Evolutionary conservation across 2,797 vertebrate species (phyloP).

Genomic region (Neosalanx taihuensis): DNA sequence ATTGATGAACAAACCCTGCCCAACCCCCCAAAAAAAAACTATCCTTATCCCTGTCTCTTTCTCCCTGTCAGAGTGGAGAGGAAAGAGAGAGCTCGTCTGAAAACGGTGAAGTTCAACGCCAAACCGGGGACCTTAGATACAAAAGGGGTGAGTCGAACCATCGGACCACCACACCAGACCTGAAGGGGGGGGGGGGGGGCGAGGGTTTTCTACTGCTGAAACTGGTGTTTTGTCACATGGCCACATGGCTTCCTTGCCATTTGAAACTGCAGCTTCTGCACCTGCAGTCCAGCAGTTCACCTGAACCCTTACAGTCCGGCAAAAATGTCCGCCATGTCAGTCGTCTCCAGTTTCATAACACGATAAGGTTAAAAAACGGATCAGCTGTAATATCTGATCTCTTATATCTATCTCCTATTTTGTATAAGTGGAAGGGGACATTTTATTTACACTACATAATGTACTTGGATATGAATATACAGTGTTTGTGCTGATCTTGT

Average conservation of each 20-base stretch:
- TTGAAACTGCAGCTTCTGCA: background rate
- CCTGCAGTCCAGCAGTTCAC: background rate
- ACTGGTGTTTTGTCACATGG: background rate
- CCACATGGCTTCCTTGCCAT: background rate
- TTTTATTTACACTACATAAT: too few species aligned
- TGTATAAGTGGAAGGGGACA: too few species aligned
- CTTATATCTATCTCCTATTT: too few species aligned
- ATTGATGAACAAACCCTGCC: too few species aligned
- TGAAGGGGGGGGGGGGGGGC: conserved; percentile 5
- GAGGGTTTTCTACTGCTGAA: background rate
- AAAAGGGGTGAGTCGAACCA: conserved; percentile 86
- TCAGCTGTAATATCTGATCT: too few species aligned
- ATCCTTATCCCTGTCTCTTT: conserved; percentile 18
- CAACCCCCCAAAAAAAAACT: too few species aligned
- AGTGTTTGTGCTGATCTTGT: too few species aligned
- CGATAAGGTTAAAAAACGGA: too few species aligned
- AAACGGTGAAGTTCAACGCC: conserved; percentile 97
- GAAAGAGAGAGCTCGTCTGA: conserved; percentile 92
- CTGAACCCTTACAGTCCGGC: too few species aligned
- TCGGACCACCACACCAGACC: background rate
- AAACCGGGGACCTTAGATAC: conserved; percentile 91
- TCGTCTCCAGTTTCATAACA: too few species aligned
- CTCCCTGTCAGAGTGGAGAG: conserved; percentile 84
- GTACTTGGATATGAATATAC: too few species aligned
- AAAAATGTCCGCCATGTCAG: too few species aligned